Conservation (phyloP, 2,888 invertebrate species). For the Actias luna region DNA sequence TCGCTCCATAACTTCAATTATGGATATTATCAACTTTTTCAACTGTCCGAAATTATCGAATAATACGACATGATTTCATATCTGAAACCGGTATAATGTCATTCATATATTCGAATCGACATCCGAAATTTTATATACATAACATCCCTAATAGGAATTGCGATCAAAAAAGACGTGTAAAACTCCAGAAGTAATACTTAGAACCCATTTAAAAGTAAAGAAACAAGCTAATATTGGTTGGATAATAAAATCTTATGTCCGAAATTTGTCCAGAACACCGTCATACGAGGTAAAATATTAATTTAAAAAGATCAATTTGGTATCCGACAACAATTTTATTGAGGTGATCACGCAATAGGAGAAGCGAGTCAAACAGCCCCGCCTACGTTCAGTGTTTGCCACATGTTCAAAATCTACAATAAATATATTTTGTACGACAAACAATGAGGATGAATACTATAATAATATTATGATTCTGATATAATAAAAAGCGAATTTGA, state of each 20-base stretch:
- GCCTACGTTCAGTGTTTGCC: conserved; percentile 55
- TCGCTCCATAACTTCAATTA: too few species aligned
- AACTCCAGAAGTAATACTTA: too few species aligned
- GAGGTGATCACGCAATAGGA: conserved; percentile 71
- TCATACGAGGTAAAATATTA: conserved; percentile 40
- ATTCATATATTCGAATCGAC: too few species aligned
- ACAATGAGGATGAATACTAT: too few species aligned
- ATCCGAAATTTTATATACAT: too few species aligned
- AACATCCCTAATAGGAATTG: too few species aligned
- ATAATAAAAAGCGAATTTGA: background rate
- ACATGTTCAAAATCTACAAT: background rate
- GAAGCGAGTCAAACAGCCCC: conserved; percentile 74
- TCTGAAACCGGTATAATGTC: too few species aligned
- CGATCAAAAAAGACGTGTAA: too few species aligned
- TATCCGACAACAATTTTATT: conserved; percentile 67
- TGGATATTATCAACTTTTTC: too few species aligned
- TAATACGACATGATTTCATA: too few species aligned
- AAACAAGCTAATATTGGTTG: background rate
- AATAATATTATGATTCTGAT: background rate
- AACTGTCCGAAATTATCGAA: too few species aligned
- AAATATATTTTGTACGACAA: background rate
- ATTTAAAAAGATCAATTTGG: conserved; percentile 59
- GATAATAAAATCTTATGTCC: background rate
- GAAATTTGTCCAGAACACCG: background rate
- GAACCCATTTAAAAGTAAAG: conserved; percentile 4